A percentile compares a stretch with the other conserved stretches of the same genome.
Conservation (phyloP, 2,888 invertebrate genomes). For the Volucella inanis region DNA sequence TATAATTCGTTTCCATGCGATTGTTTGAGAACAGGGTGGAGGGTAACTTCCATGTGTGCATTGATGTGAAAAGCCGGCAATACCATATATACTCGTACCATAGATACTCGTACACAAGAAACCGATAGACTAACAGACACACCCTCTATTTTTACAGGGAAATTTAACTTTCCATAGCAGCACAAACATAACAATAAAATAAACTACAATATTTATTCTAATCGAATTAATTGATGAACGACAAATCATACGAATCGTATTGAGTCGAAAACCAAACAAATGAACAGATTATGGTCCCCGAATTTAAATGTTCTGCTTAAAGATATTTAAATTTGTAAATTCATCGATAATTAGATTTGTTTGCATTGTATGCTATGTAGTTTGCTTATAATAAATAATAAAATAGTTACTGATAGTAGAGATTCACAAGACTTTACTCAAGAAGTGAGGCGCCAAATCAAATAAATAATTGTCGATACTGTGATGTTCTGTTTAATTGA, state of each 20-base stretch:
- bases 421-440: too few species aligned
- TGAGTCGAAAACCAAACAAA: background rate
- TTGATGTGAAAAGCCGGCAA: conserved; percentile 16
- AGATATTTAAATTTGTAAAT: background rate
- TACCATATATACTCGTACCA: background rate
- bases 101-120: too few species aligned
- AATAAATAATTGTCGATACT: too few species aligned
- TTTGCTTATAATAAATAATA: too few species aligned
- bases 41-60: conserved; percentile 7
- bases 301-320: background rate
- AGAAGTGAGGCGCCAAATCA: too few species aligned
- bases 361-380: too few species aligned
- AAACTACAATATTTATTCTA: background rate
- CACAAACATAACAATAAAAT: background rate
- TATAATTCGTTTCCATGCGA: background rate
- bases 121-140: conserved; percentile 31
- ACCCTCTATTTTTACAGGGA: conserved; percentile 15
- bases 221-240: background rate
- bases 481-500: too few species aligned
- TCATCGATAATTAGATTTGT: background rate
- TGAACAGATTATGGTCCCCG: background rate
- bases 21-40: background rate
- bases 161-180: background rate
- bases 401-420: too few species aligned
- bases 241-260: background rate